Evolutionary conservation across 1,140 invertebrate genomes (phyloP).

Genomic region (Drosophila sproati): DNA sequence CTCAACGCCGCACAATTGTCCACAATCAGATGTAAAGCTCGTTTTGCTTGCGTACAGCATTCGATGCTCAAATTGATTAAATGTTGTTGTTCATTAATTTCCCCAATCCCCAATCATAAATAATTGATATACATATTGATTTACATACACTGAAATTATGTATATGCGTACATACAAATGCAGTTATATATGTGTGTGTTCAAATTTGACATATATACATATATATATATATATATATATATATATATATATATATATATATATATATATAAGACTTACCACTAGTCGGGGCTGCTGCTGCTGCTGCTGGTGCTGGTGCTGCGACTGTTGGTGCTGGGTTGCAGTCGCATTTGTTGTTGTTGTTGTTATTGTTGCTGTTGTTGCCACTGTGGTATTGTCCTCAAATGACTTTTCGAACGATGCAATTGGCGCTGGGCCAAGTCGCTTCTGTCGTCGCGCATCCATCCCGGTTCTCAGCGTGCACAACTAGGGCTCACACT

Average conservation of each 20-base stretch:
- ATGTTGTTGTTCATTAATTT: conserved; percentile 74
- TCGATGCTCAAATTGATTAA: conserved; percentile 45
- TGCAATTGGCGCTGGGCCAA: conserved; percentile 95
- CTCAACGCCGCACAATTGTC: too few relatives aligned
- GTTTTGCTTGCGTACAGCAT: conserved; percentile 23
- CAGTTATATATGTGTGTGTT: conserved; percentile 6
- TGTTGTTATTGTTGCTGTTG: conserved; percentile 31
- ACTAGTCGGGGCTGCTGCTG: not conserved
- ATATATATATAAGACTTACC: conserved; percentile 21
- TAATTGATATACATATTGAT: conserved; percentile 19
- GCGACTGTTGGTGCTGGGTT: conserved; percentile 33
- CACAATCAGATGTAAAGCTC: conserved; percentile 26
- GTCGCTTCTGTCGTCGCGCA: conserved; percentile 87
- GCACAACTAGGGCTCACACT: conserved; percentile 35
- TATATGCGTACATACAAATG: not conserved
- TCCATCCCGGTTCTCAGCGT: conserved; percentile 66
- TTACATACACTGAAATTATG: not conserved
- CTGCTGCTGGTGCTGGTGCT: conserved; percentile 21
- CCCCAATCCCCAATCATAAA: conserved; percentile 44
- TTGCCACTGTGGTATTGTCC: conserved; percentile 85
- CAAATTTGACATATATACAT: not conserved
- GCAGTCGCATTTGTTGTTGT: conserved; percentile 35
- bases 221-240: not conserved
- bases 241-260: not conserved
- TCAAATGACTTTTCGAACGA: conserved; percentile 97